These are phyloP conservation scores for Tipula helvola DNA, from an alignment of 2,888 invertebrate genomes.

Conservation along the genomic window DNA sequence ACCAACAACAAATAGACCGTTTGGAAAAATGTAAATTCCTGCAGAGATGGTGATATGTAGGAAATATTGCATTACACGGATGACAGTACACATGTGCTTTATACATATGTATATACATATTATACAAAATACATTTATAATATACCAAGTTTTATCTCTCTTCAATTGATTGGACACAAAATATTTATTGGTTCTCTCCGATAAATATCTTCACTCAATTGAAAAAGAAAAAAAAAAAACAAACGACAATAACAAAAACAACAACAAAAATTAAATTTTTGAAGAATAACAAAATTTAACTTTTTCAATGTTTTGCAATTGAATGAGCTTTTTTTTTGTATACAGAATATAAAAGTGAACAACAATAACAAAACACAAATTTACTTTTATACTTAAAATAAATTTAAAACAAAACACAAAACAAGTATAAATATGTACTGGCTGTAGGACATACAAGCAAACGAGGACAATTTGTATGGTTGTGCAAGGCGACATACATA, in stretches of 20 bases:
- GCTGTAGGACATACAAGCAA: neutral
- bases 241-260: neutral
- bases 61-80: neutral
- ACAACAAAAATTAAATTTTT: neutral
- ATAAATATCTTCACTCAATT: neutral
- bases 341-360: neutral
- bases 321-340: neutral
- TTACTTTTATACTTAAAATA: neutral
- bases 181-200: neutral
- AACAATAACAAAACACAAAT: neutral
- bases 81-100: neutral
- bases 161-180: neutral
- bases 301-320: neutral
- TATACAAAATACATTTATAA: neutral
- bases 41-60: neutral
- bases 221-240: neutral
- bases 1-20: too few relatives aligned
- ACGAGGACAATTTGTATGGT: neutral
- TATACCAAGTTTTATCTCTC: neutral
- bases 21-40: too few relatives aligned
- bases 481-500: neutral
- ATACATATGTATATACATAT: neutral
- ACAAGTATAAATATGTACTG: neutral
- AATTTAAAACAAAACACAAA: neutral
- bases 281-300: neutral